Conservation (phyloP, 2,797 vertebrate genomes). For the Leucoraja ocellata region DNA sequence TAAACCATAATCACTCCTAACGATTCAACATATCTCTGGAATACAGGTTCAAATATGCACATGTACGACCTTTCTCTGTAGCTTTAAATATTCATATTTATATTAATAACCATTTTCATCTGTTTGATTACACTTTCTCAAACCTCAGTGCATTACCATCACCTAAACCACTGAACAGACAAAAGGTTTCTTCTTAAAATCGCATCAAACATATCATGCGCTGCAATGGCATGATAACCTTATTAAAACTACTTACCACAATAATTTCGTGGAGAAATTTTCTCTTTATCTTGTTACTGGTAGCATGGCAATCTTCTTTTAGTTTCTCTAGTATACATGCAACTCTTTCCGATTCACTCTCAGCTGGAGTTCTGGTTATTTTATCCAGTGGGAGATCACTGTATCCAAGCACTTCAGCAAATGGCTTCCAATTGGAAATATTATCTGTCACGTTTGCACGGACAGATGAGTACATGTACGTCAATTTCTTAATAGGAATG, state of each 20-base stretch:
- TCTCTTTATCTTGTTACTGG: conserved; percentile 61
- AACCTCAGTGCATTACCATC: background rate
- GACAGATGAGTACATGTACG: conserved; percentile 89
- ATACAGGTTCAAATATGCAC: too few relatives aligned
- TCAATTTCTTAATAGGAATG: conserved; percentile 83
- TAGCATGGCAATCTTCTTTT: conserved; percentile 86
- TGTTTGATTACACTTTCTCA: too few relatives aligned
- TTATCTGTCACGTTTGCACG: conserved; percentile 79
- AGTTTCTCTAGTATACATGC: conserved; percentile 80
- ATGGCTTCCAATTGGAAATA: conserved; percentile 73
- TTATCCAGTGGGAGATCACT: conserved; percentile 62
- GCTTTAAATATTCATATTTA: too few relatives aligned
- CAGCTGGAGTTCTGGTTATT: conserved; percentile 58
- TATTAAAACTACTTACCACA: conserved; percentile 65
- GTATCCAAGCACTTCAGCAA: conserved; percentile 78
- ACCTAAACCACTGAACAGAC: background rate
- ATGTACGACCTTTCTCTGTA: too few relatives aligned
- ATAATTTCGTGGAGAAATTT: conserved; percentile 87
- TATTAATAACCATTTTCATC: too few relatives aligned
- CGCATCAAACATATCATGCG: background rate
- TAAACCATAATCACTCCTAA: too few relatives aligned
- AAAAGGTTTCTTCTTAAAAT: background rate
- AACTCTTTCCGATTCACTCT: conserved; percentile 79
- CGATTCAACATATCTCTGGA: too few relatives aligned
- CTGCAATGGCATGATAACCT: too few relatives aligned